A percentile compares a stretch with the other conserved stretches of the same genome.
These are phyloP conservation scores for Leptodirus hochenwartii DNA, from an alignment of 2,888 invertebrate species.

Conservation along the genomic window DNA sequence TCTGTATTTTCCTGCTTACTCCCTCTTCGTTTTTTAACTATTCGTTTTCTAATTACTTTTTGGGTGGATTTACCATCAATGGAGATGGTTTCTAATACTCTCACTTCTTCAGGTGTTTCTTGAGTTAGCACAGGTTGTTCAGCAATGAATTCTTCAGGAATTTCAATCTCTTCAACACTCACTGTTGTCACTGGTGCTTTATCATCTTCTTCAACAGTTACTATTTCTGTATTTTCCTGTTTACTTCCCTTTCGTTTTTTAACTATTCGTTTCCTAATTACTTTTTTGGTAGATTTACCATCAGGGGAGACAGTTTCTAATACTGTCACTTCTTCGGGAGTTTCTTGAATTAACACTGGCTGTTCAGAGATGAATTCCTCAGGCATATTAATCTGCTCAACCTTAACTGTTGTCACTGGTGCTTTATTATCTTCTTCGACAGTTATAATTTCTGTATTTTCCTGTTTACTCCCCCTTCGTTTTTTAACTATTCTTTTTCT, in stretches of 20 bases:
- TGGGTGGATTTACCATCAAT: slow-evolving; percentile 17
- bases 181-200: slow-evolving; percentile 21
- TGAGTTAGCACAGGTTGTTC: slow-evolving; percentile 15
- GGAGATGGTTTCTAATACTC: slow-evolving; percentile 21
- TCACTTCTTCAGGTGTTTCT: slow-evolving; percentile 18
- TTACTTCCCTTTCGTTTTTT: slow-evolving; percentile 26
- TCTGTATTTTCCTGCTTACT: slow-evolving; percentile 27
- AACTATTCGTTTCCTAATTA: slow-evolving; percentile 23
- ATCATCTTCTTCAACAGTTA: slow-evolving; percentile 26
- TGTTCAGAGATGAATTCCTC: slow-evolving; percentile 14
- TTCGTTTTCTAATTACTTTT: slow-evolving; percentile 23
- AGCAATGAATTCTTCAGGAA: slow-evolving; percentile 18
- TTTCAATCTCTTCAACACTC: slow-evolving; percentile 19
- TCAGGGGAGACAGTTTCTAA: slow-evolving; percentile 18
- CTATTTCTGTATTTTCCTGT: slow-evolving; percentile 29
- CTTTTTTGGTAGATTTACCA: slow-evolving; percentile 20
- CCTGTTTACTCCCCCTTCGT: slow-evolving; percentile 18
- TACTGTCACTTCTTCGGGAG: slow-evolving; percentile 24
- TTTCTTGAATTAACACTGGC: slow-evolving; percentile 16
- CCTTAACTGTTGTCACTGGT: slow-evolving; percentile 18
- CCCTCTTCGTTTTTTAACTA: slow-evolving; percentile 26
- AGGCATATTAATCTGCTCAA: slow-evolving; percentile 10
- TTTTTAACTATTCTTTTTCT: slow-evolving; percentile 15
- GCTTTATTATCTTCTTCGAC: slow-evolving; percentile 26
- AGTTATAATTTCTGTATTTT: slow-evolving; percentile 16